phyloP scores from a whole-genome alignment of 2,888 invertebrate species.

The Pheosia gnoma region DNA sequence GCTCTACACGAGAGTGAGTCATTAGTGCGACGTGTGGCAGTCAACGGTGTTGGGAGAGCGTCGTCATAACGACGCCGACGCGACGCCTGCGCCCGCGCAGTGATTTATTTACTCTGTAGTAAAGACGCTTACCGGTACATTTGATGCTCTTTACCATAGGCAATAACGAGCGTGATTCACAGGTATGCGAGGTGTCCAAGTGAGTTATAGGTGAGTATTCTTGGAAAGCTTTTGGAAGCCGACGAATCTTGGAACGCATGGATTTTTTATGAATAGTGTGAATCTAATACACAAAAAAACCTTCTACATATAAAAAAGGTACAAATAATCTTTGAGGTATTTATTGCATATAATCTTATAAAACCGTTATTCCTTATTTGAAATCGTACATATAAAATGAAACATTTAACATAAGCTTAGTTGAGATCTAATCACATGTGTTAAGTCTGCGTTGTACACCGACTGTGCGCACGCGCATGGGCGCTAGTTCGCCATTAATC shows the following conservation, averaged over 20 bases:
- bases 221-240: slow-evolving; percentile 2
- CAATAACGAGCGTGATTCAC: slow-evolving; percentile 26
- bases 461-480: slow-evolving; percentile 18
- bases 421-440: slow-evolving; percentile 4
- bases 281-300: too few species aligned
- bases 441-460: not conserved
- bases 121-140: slow-evolving; percentile 31
- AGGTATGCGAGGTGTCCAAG: slow-evolving; percentile 9
- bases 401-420: slow-evolving; percentile 3
- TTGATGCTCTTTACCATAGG: slow-evolving; percentile 43
- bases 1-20: slow-evolving; percentile 37
- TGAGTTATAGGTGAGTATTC: slow-evolving; percentile 5
- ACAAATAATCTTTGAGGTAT: too few species aligned
- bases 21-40: slow-evolving; percentile 44
- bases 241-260: not conserved
- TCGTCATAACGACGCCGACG: slow-evolving; percentile 38
- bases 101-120: slow-evolving; percentile 50
- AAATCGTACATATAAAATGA: not conserved
- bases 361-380: not conserved
- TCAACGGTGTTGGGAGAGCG: slow-evolving; percentile 35
- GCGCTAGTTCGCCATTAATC: slow-evolving; percentile 75
- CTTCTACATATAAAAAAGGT: too few species aligned
- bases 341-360: too few species aligned
- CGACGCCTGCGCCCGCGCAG: slow-evolving; percentile 41
- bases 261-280: not conserved